These are phyloP conservation scores for Teleogryllus occipitalis DNA, from an alignment of 1,140 invertebrate genomes.

Conservation along the genomic window DNA sequence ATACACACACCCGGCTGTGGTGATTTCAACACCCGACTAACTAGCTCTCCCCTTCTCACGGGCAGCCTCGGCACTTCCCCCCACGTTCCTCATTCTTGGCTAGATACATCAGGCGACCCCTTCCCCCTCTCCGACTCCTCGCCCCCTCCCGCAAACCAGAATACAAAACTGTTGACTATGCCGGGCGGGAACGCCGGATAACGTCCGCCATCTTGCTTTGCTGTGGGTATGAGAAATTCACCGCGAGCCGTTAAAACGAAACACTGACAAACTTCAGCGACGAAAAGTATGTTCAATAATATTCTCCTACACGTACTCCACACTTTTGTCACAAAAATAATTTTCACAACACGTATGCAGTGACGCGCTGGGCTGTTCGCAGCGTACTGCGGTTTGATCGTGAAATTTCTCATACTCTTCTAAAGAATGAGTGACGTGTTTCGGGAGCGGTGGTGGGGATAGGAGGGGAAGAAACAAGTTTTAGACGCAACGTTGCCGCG, in stretches of 20 bases:
- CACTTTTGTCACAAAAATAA: neutral
- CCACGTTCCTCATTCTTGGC: slow-evolving; percentile 21
- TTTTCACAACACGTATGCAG: neutral
- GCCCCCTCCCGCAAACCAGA: slow-evolving; percentile 6
- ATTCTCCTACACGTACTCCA: too few species aligned
- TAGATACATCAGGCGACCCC: slow-evolving; percentile 16
- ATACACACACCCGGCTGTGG: slow-evolving; percentile 32
- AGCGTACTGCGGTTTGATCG: neutral
- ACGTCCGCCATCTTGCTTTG: slow-evolving; percentile 13
- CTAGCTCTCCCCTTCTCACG: slow-evolving; percentile 22
- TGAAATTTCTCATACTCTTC: neutral
- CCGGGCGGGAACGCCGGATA: slow-evolving; percentile 1
- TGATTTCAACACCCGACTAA: slow-evolving; percentile 40
- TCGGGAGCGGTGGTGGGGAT: slow-evolving; percentile 23
- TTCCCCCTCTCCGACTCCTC: slow-evolving; percentile 9
- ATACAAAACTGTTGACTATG: neutral
- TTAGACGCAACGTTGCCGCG: slow-evolving; percentile 44
- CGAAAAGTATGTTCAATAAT: too few species aligned
- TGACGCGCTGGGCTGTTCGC: neutral
- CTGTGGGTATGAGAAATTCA: neutral
- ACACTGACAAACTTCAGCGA: neutral
- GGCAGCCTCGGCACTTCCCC: slow-evolving; percentile 23
- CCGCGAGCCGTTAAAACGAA: neutral
- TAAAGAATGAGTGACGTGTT: slow-evolving; percentile 24
- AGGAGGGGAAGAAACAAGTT: slow-evolving; percentile 46